phyloP scores from a whole-genome alignment of 1,140 invertebrate species.

The Caerostris extrusa region DNA sequence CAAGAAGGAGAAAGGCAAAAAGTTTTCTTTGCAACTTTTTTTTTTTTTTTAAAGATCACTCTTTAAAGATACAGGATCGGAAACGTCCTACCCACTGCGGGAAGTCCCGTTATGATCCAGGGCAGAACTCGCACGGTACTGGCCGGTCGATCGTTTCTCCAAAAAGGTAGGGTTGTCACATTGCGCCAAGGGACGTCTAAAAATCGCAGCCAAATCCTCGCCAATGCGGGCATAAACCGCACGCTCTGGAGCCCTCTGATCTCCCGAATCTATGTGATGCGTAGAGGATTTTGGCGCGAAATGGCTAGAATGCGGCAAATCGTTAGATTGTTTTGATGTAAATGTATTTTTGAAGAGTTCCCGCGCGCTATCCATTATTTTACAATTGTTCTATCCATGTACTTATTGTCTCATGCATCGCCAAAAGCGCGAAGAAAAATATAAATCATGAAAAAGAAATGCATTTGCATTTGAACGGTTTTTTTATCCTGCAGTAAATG shows the following conservation, averaged over 20 bases:
- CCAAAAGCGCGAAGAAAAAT: constrained; percentile 18
- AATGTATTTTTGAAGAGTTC: constrained; percentile 71
- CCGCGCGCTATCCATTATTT: constrained; percentile 34
- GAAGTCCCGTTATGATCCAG: constrained; percentile 62
- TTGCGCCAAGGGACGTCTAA: constrained; percentile 55
- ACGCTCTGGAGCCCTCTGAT: background rate
- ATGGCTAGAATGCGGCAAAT: constrained; percentile 56
- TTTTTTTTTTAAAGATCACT: constrained; percentile 39
- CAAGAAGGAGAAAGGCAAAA: background rate
- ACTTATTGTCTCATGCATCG: constrained; percentile 55
- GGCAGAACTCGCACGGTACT: constrained; percentile 58
- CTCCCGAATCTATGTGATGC: background rate
- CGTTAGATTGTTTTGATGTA: constrained; percentile 71
- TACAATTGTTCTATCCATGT: constrained; percentile 9
- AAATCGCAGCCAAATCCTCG: constrained; percentile 19
- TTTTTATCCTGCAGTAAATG: background rate
- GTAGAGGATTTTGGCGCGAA: constrained; percentile 42
- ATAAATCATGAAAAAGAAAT: constrained; percentile 21
- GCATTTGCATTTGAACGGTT: constrained; percentile 4
- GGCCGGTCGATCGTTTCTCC: constrained; percentile 70
- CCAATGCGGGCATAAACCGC: constrained; percentile 18
- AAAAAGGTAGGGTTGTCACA: constrained; percentile 73
- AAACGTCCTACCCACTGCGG: constrained; percentile 55
- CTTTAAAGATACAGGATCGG: constrained; percentile 21
- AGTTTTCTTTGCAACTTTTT: background rate